These are phyloP conservation scores for Formica aserva DNA, from an alignment of 2,888 invertebrate species.

Conservation along the genomic window DNA sequence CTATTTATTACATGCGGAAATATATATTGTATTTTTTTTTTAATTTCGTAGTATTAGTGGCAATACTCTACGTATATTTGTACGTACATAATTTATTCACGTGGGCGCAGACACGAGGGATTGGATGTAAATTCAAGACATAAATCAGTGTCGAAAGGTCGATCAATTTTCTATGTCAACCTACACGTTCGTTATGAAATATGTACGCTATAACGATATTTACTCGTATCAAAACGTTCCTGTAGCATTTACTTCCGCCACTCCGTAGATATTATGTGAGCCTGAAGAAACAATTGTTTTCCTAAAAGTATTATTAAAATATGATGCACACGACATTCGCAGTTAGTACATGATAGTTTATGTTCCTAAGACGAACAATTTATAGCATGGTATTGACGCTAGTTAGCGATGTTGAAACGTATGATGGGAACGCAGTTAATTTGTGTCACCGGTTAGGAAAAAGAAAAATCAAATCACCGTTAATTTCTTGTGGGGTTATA, in stretches of 20 bases:
- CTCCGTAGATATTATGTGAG: slow-evolving; percentile 1
- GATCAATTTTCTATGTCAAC: slow-evolving; percentile 55
- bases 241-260: slow-evolving; percentile 32
- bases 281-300: slow-evolving; percentile 23
- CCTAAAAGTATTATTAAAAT: slow-evolving; percentile 15
- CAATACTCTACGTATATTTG: slow-evolving; percentile 39
- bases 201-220: slow-evolving; percentile 16
- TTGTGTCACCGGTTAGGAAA: slow-evolving; percentile 40
- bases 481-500: slow-evolving; percentile 27
- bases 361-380: slow-evolving; percentile 34
- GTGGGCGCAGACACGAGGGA: slow-evolving; percentile 44
- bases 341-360: slow-evolving; percentile 33
- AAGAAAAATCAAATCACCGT: slow-evolving; percentile 48
- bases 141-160: slow-evolving; percentile 52
- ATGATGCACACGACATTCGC: background rate
- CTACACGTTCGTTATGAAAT: slow-evolving; percentile 47
- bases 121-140: slow-evolving; percentile 49
- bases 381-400: slow-evolving; percentile 39
- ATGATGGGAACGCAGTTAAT: slow-evolving; percentile 48
- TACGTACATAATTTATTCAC: slow-evolving; percentile 31
- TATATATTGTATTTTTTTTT: slow-evolving; percentile 6
- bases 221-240: slow-evolving; percentile 16
- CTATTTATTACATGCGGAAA: slow-evolving; percentile 5
- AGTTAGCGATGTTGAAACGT: slow-evolving; percentile 29
- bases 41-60: background rate